Conservation (phyloP, 2,888 invertebrate species). For the Phasia obesa region DNA sequence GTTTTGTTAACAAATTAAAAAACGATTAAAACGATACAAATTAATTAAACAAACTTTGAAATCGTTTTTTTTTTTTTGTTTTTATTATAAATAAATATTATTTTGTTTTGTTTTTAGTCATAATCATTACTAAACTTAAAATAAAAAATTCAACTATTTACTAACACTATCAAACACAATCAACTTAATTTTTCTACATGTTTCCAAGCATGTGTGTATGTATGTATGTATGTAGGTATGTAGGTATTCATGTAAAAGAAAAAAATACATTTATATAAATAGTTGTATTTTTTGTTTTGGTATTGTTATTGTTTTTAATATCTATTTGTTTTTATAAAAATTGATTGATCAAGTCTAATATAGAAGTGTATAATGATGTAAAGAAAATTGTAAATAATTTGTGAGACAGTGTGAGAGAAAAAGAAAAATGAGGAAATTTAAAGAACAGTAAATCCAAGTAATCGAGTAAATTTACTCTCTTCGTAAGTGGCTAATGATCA, state of each 20-base stretch:
- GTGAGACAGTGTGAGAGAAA: not conserved
- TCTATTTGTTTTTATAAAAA: not conserved
- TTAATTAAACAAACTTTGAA: conserved; percentile 49
- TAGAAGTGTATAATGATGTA: conserved; percentile 2
- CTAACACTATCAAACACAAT: conserved; percentile 42
- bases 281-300: not conserved
- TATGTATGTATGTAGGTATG: not conserved
- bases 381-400: not conserved
- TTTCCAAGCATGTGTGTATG: no score
- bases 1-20: conserved; percentile 53
- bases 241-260: not conserved
- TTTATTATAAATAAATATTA: conserved; percentile 65
- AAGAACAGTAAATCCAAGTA: not conserved
- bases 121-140: conserved; percentile 51
- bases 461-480: conserved; percentile 9
- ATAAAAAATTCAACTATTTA: conserved; percentile 65
- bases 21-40: conserved; percentile 59
- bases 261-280: not conserved
- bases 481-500: conserved; percentile 32
- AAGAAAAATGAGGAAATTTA: not conserved
- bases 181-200: not conserved
- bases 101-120: not conserved
- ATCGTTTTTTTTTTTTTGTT: conserved; percentile 32
- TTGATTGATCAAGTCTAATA: conserved; percentile 21
- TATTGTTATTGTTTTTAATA: not conserved